Evolutionary conservation across 2,797 vertebrate genomes (phyloP), one percentile per base, ranked within the genome.

Genomic region (Linurgus olivaceus): DNA sequence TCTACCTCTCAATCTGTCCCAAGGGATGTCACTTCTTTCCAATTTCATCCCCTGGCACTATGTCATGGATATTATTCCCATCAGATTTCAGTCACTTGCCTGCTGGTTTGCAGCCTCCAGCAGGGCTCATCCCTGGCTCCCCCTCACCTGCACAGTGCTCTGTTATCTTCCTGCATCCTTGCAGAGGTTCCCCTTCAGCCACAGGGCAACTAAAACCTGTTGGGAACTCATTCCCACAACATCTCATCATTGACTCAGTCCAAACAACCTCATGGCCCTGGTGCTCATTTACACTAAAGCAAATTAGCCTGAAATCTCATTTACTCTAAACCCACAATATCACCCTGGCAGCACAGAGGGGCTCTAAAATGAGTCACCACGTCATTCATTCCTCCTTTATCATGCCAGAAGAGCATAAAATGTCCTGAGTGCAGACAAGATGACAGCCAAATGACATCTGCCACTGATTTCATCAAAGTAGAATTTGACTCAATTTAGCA

Each of bases 91-190:
- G 38, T 28, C 6, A 3, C 24, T 57, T 44, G 33, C 14, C 21
- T 54, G 26, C 12, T 58, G 38, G 12, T 26, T 76, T 81, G 24
- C 4, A 25, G 21, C 21, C 33, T 63, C 47, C 58, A 33, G 29
- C 45, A 70, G 29, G 6, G 18, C 17, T 57, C 17, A 47, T 17
- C 13, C 23, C 17, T 35, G n/a, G 50, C 31, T 58, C 11, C 28
- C 38, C 44, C 13, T 79, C 23, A 2, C 44, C 50, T 2, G 1
- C 31, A 31, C 3, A 6, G 6, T 0, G 0, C 55, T 63, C 52
- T 37, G 2, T n/a, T 54, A 7, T 1, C 28, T 11, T 45, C 1
- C 2, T 25, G 11, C 18, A 21, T 11, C 65, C 70, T 42, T n/a
- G 25, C 23, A 65, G 23, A 71, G 33, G n/a, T 33, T 38, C 26